Base-by-base conservation (phyloP, 1,140 invertebrate genomes). In the Aphaenogaster ashmeadi region DNA sequence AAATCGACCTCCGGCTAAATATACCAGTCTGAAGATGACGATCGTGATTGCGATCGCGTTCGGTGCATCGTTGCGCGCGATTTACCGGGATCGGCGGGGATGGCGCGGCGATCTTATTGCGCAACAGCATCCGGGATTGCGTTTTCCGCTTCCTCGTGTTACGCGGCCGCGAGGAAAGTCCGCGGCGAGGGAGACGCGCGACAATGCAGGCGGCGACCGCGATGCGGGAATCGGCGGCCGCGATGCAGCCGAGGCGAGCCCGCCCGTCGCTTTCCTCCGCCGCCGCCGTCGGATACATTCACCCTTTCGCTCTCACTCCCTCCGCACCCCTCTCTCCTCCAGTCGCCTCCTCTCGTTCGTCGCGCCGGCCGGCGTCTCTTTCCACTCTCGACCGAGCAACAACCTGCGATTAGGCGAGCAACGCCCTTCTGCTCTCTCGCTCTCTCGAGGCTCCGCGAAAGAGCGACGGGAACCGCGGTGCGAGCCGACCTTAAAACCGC, bases 341-440 rank as follows among this genome's bases (percentile, higher is more conserved):
- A 36, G 7, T 67, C 74, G 13, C 44, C 15, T 60, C 50, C 58
- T 47, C 15, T 41, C 15, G 62, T 56, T 69, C 79, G 50, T 72
- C 54, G 66, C 52, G 47, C 41, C 27, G 56, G 44, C 21, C 75
- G 74, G 67, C 41, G 44, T 83, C 66, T 87, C 69, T 87, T 72
- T 71, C 78, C 47, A 83, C 67, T 72, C 78, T 69, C 15, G 85
- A 87, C 52, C 78, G 60, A 62, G 62, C 84, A 67, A 54, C 86
- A 83, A 74, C 78, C 86, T 62, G 86, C 78, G 77, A 84, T 62
- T 71, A 77, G 44, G 33, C 21, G 62, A 77, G 62, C 36, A 52
- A 78, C 52, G 64, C 77, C 52, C 69, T 52, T 87, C 38, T 58
- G 47, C 62, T 75, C 79, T 88, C 62, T 75, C 71, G 36, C 27